Conservation (phyloP, 1,140 invertebrate genomes). For the Drosophila navojoa region DNA sequence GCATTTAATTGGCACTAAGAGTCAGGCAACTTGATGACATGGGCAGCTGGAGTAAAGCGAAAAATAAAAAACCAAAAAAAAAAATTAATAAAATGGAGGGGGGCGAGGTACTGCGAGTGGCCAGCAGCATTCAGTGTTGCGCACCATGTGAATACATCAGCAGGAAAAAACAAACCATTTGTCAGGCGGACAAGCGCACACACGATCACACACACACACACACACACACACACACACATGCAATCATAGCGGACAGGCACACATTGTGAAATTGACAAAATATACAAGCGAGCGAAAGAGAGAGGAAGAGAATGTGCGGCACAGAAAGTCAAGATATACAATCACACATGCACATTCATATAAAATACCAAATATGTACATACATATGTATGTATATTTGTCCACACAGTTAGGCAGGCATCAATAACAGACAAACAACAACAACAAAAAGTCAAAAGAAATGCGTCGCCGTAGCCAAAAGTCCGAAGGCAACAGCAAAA, state of each 20-base stretch:
- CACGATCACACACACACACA: slow-evolving; percentile 7
- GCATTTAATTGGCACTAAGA: slow-evolving; percentile 30
- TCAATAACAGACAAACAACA: slow-evolving; percentile 40
- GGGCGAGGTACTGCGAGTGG: neutral
- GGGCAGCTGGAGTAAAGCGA: neutral
- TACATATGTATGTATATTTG: neutral
- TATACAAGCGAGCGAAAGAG: slow-evolving; percentile 28
- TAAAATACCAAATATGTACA: neutral
- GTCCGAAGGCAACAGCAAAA: slow-evolving; percentile 35
- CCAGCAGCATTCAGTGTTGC: slow-evolving; percentile 9
- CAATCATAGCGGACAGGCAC: neutral
- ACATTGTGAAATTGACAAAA: slow-evolving; percentile 44
- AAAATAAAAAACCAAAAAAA: neutral
- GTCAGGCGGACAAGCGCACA: slow-evolving; percentile 33
- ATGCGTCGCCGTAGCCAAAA: slow-evolving; percentile 34
- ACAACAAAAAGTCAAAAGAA: slow-evolving; percentile 24
- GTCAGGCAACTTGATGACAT: slow-evolving; percentile 24
- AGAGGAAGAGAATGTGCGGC: slow-evolving; percentile 1
- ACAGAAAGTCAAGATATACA: slow-evolving; percentile 37
- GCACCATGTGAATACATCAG: slow-evolving; percentile 22
- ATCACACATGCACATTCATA: neutral
- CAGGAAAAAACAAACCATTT: slow-evolving; percentile 54
- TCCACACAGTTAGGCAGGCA: slow-evolving; percentile 17
- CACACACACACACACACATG: neutral
- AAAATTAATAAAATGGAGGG: neutral